These are phyloP conservation scores for Caenorhabditis drosophilae DNA, from an alignment of 2,888 invertebrate species.

Conservation along the genomic window DNA sequence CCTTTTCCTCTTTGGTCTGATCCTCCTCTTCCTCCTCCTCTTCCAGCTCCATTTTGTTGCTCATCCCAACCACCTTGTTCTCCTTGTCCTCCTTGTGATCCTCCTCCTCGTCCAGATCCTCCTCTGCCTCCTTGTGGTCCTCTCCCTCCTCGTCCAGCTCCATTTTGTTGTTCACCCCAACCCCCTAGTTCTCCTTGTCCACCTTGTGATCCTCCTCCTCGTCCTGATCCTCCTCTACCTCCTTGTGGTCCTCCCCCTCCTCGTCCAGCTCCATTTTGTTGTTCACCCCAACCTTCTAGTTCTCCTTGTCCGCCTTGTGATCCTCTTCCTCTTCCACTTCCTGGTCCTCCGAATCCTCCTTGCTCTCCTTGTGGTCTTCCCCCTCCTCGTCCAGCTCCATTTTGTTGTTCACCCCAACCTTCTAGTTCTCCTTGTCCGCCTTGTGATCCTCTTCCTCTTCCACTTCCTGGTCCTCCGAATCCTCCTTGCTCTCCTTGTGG, in stretches of 20 bases:
- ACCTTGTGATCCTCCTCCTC: slow-evolving; percentile 5
- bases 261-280: no score
- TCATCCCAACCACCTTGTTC: neutral
- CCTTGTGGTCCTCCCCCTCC: no score
- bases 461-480: slow-evolving; percentile 10
- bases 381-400: no score
- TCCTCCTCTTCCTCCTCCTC: slow-evolving; percentile 6
- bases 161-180: slow-evolving; percentile 2
- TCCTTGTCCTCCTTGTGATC: neutral
- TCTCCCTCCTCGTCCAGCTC: no score
- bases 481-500: slow-evolving; percentile 14
- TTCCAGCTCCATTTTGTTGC: slow-evolving; percentile 1
- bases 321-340: no score
- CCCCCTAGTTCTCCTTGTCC: slow-evolving; percentile 6
- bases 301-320: no score
- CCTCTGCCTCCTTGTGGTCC: slow-evolving; percentile 7
- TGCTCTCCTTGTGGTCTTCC: no score
- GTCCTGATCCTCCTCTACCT: no score
- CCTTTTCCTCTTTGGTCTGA: slow-evolving; percentile 9
- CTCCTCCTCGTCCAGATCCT: neutral
- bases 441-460: neutral
- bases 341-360: no score
- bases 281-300: no score
- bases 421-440: slow-evolving; percentile 12
- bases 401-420: slow-evolving; percentile 14